A percentile compares a stretch with the other conserved stretches of the same genome.
Conservation (phyloP, 2,113 vertebrate species). For the Raphicerus campestris region DNA sequence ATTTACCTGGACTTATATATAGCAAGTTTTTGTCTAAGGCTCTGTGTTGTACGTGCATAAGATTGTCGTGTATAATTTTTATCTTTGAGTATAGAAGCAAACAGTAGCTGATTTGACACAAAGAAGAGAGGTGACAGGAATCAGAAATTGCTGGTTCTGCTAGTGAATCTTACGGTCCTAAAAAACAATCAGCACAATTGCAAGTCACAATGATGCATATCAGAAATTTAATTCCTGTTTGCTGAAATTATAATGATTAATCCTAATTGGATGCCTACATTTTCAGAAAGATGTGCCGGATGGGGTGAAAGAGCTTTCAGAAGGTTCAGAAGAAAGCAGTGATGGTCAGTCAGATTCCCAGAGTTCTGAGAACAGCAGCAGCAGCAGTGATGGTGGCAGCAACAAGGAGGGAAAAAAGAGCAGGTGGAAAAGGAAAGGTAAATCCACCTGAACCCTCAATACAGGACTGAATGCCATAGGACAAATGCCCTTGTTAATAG, state of each 20-base stretch:
- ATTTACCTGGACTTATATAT: conserved; percentile 5
- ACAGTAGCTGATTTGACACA: background rate
- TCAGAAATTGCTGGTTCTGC: background rate
- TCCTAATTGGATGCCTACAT: conserved; percentile 44
- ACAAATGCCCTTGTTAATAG: background rate
- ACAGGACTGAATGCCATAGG: background rate
- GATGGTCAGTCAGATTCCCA: conserved; percentile 90
- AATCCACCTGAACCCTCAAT: background rate
- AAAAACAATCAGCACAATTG: conserved; percentile 28
- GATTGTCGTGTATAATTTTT: conserved; percentile 31
- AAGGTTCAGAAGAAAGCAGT: conserved; percentile 91
- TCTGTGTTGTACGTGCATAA: background rate
- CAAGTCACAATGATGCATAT: conserved; percentile 8
- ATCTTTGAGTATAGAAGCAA: conserved; percentile 8
- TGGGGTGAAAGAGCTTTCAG: conserved; percentile 89
- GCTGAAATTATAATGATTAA: conserved; percentile 41
- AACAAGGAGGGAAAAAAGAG: conserved; percentile 86
- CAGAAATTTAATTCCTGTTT: conserved; percentile 38
- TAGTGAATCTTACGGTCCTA: conserved; percentile 5
- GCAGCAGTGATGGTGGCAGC: conserved; percentile 77
- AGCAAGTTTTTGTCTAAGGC: background rate
- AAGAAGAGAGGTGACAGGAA: background rate
- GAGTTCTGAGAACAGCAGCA: conserved; percentile 85
- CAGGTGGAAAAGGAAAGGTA: conserved; percentile 95
- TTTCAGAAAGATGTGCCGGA: conserved; percentile 92